Evolutionary conservation across 1,140 invertebrate genomes (phyloP), one percentile per base, ranked within the genome.

Genomic region (Bilobella aurantiaca): DNA sequence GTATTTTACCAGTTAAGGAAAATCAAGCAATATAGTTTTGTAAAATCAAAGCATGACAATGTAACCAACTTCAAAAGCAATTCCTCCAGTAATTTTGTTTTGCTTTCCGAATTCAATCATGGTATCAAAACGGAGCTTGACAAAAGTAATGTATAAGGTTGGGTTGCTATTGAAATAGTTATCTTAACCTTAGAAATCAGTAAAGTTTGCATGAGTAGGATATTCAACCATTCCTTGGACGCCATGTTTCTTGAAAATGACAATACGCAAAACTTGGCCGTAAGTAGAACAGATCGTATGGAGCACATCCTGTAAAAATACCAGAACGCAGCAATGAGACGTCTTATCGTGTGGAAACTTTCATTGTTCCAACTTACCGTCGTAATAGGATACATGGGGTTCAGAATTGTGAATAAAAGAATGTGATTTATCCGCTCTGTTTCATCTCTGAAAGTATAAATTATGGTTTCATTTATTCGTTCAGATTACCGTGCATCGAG

Each of bases 151-250:
- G n/a, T n/a, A n/a, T n/a, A n/a, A n/a, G n/a, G n/a, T n/a, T n/a
- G n/a, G n/a, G n/a, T n/a, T n/a, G n/a, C n/a, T n/a, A n/a, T n/a
- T n/a, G n/a, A n/a, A n/a, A n/a, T n/a, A n/a, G n/a, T n/a, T n/a
- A n/a, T n/a, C n/a, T n/a, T n/a, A n/a, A n/a, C n/a, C 47, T 57
- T 64, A 61, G 25, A 16, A 23, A 18, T 8, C 3, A 34, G 47
- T 63, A 63, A 64, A 59, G 28, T 56, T 21, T 63, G 68, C 65
- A 68, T 71, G 64, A 78, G 89, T 91, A 91, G 90, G 90, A 92
- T 92, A 96, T 91, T 99, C 96, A 74, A 99, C 93, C 91, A 99
- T 96, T 61, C 94, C 94, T 79, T 98, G 96, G 3, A 98, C 90
- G 63, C 93, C 93, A 79, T 96, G 96, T 81, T 98, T 98, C 84